phyloP scores from a whole-genome alignment of 2,797 vertebrate species.

The Carapus acus region DNA sequence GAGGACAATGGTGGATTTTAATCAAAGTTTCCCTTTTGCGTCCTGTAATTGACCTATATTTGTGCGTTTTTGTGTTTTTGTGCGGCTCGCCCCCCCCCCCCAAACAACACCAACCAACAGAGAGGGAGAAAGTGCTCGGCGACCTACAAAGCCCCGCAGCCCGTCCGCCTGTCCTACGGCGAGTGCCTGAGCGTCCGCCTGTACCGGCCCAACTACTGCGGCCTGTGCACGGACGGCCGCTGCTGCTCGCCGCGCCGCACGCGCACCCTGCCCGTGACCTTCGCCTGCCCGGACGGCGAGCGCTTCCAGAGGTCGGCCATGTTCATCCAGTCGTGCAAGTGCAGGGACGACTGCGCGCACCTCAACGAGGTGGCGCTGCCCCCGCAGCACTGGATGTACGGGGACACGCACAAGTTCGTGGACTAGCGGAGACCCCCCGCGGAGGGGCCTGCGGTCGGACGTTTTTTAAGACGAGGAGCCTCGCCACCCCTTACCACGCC shows the following conservation, averaged over 20 bases:
- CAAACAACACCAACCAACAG: slow-evolving; percentile 53
- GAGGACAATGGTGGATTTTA: no score
- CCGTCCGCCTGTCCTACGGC: slow-evolving; percentile 58
- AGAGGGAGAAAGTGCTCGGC: slow-evolving; percentile 66
- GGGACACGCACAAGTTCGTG: slow-evolving; percentile 67
- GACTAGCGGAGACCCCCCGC: slow-evolving; percentile 51
- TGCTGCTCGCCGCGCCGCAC: slow-evolving; percentile 70
- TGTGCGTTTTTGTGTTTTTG: no score
- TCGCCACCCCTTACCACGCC: no score
- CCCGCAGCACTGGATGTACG: slow-evolving; percentile 67
- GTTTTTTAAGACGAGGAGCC: slow-evolving; percentile 24
- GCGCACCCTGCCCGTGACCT: slow-evolving; percentile 63
- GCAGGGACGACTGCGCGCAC: slow-evolving; percentile 60
- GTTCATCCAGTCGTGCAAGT: slow-evolving; percentile 75
- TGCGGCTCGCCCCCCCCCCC: no score
- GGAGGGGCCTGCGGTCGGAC: slow-evolving; percentile 27
- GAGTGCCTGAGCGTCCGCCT: slow-evolving; percentile 65
- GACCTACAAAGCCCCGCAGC: slow-evolving; percentile 55
- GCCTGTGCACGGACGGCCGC: slow-evolving; percentile 59
- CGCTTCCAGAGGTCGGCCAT: slow-evolving; percentile 62
- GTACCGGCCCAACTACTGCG: slow-evolving; percentile 70
- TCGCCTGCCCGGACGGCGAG: slow-evolving; percentile 64
- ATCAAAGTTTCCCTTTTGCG: no score
- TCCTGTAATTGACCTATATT: no score
- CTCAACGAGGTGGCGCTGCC: slow-evolving; percentile 65